Conservation (phyloP, 1,140 invertebrate species). For the Parasteatoda tepidariorum region DNA sequence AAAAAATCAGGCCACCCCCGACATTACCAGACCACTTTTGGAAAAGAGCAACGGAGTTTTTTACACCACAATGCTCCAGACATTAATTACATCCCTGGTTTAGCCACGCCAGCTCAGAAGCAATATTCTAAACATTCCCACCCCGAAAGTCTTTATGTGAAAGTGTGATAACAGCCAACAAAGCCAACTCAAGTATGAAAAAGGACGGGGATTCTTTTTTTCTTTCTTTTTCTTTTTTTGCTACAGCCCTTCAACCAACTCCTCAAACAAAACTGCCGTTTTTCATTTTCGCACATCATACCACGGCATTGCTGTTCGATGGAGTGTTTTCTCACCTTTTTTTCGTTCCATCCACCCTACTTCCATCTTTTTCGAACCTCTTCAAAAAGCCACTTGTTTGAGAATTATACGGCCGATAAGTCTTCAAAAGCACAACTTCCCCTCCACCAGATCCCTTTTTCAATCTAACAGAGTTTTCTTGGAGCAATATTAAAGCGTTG, state of each 20-base stretch:
- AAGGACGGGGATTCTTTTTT: constrained; percentile 15
- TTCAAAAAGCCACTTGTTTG: constrained; percentile 40
- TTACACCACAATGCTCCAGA: background rate
- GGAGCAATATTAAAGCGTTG: background rate
- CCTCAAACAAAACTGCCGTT: constrained; percentile 56
- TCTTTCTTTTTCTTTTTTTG: background rate
- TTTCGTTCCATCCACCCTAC: background rate
- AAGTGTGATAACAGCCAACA: constrained; percentile 33
- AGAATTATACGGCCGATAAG: constrained; percentile 57
- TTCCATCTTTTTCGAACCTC: background rate
- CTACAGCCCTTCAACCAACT: background rate
- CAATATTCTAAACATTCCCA: constrained; percentile 9
- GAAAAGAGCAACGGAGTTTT: background rate
- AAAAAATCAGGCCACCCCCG: background rate
- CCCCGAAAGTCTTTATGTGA: constrained; percentile 14
- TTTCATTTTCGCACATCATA: constrained; percentile 37
- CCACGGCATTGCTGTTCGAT: background rate
- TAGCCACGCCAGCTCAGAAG: background rate
- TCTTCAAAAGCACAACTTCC: constrained; percentile 4
- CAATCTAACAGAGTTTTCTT: background rate
- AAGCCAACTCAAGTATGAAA: constrained; percentile 43
- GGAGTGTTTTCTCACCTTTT: background rate
- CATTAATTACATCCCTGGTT: constrained; percentile 42
- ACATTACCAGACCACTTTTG: background rate
- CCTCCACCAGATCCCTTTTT: background rate